Evolutionary conservation across 2,888 invertebrate genomes (phyloP), one percentile per base, ranked within the genome.

Genomic region (Ptilodon capucinus): DNA sequence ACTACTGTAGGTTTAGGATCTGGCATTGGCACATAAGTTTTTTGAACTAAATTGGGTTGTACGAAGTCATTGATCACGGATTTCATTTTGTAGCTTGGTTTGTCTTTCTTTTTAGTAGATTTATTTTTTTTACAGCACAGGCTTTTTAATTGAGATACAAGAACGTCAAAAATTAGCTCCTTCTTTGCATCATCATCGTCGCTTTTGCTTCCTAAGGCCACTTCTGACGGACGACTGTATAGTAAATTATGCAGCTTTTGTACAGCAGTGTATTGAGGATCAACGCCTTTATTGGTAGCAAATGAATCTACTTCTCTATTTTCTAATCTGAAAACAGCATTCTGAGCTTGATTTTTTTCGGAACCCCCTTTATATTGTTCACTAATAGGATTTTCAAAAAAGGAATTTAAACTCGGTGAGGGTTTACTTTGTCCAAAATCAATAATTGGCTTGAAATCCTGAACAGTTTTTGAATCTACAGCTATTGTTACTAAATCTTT

Each of bases 131-230:
- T 86, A 65, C 88, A 91, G 58, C 90, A 91, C 4, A 91, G 66
- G 18, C 79, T 60, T 71, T 86, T 90, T 41, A 91, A 54, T 56
- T 90, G 88, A 4, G 79, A 71, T 17, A 86, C 81, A n/a, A 90
- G 74, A 47, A 85, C 70, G 67, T 90, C 83, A 59, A 89, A 90
- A 11, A 89, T 60, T 35, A 86, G 54, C 76, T 87, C 84, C 58
- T 78, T 86, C 54, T 80, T 84, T 43, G 73, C 72, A 21, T 81
- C 75, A 35, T 83, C 79, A 16, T 77, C 75, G 50, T 57, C 23
- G 59, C 54, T 46, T 57, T 68, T 47, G 68, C 65, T 40, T 71
- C 71, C 35, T 63, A 62, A 7, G 51, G 57, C 25, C 51, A 55
- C 36, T 71, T 57, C 39, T 47, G 58, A 16, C 4, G 79, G 81